phyloP scores from a whole-genome alignment of 2,888 invertebrate species.

The Conistra vaccinii region DNA sequence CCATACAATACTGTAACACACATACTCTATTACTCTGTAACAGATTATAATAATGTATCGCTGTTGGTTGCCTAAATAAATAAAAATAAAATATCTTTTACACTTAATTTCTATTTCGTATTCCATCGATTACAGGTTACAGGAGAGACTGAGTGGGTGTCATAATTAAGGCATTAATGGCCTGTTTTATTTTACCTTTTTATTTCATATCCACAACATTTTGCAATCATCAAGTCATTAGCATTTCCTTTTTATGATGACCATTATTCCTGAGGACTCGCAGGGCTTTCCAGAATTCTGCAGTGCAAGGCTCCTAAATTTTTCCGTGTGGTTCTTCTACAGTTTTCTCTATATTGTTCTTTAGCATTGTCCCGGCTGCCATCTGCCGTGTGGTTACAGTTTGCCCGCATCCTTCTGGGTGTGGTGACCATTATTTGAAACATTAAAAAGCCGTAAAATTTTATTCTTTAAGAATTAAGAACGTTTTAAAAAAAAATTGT shows the following conservation, averaged over 20 bases:
- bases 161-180: neutral
- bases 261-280: no score
- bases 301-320: neutral
- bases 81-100: no score
- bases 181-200: neutral
- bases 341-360: neutral
- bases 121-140: neutral
- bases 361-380: constrained; percentile 50
- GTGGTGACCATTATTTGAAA: constrained; percentile 48
- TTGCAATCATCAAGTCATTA: neutral
- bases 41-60: no score
- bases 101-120: neutral
- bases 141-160: neutral
- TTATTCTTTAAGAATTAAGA: constrained; percentile 32
- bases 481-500: constrained; percentile 32
- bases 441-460: constrained; percentile 54
- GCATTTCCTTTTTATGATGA: neutral
- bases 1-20: no score
- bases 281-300: neutral
- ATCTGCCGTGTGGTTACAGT: constrained; percentile 69
- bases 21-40: no score
- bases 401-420: constrained; percentile 69
- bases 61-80: no score
- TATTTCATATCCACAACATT: no score
- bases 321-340: constrained; percentile 22